These are phyloP conservation scores for Hydropsyche tenuis DNA, from an alignment of 1,140 invertebrate species.

Conservation along the genomic window DNA sequence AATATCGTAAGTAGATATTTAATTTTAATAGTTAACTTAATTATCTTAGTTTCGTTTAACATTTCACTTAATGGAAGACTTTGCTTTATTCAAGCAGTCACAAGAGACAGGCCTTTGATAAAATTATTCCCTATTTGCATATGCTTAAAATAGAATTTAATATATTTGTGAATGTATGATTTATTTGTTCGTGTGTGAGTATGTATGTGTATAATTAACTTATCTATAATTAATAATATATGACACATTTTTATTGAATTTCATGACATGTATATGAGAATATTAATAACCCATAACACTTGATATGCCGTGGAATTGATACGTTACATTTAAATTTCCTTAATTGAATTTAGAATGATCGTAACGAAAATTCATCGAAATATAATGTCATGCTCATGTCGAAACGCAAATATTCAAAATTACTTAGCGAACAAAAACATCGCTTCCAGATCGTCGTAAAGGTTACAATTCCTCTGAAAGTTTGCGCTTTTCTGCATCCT, in stretches of 20 bases:
- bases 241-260: constrained; percentile 19
- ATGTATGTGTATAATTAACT: constrained; percentile 19
- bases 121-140: constrained; percentile 48
- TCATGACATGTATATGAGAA: constrained; percentile 16
- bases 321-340: not conserved
- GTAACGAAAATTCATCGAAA: not conserved
- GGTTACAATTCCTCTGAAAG: too few species aligned
- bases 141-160: constrained; percentile 39
- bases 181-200: not conserved
- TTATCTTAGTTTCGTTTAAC: constrained; percentile 47
- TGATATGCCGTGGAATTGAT: constrained; percentile 23
- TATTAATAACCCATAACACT: constrained; percentile 19
- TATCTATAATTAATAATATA: constrained; percentile 16
- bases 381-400: not conserved
- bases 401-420: not conserved
- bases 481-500: too few species aligned
- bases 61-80: constrained; percentile 51
- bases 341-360: too few species aligned
- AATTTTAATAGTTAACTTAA: constrained; percentile 47
- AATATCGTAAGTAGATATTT: constrained; percentile 43
- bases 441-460: too few species aligned
- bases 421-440: too few species aligned
- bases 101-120: constrained; percentile 49
- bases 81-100: constrained; percentile 51
- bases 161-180: not conserved